phyloP scores from a whole-genome alignment of 1,140 invertebrate genomes.

The Calephelis virginiensis region DNA sequence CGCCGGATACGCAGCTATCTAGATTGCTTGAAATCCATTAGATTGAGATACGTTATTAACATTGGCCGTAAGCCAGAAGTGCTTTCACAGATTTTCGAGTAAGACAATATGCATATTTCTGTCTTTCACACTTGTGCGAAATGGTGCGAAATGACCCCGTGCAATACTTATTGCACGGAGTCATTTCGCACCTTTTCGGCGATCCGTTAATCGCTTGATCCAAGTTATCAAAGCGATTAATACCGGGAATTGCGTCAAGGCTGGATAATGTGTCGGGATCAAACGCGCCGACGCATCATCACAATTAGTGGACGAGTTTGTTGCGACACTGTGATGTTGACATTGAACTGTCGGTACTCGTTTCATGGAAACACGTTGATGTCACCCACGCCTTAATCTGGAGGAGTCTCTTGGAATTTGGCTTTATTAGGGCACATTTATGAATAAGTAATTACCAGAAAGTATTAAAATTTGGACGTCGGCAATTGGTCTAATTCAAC shows the following conservation, averaged over 20 bases:
- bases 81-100: no score
- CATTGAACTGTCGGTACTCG: constrained; percentile 70
- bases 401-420: constrained; percentile 17
- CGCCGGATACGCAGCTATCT: no score
- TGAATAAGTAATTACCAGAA: no score
- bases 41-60: no score
- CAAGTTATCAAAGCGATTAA: constrained; percentile 33
- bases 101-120: no score
- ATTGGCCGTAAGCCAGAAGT: no score
- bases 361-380: constrained; percentile 66
- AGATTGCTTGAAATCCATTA: no score
- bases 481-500: no score
- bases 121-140: constrained; percentile 17
- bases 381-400: constrained; percentile 27
- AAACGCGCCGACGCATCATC: constrained; percentile 62
- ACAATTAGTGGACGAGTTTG: constrained; percentile 59
- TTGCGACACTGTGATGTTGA: constrained; percentile 64
- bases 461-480: no score
- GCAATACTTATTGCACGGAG: constrained; percentile 2
- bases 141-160: no score
- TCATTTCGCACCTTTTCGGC: constrained; percentile 17
- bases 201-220: constrained; percentile 42
- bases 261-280: constrained; percentile 56
- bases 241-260: constrained; percentile 55
- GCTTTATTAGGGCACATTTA: neutral